Conservation (phyloP, 2,888 invertebrate species). For the Amorpha juglandis region DNA sequence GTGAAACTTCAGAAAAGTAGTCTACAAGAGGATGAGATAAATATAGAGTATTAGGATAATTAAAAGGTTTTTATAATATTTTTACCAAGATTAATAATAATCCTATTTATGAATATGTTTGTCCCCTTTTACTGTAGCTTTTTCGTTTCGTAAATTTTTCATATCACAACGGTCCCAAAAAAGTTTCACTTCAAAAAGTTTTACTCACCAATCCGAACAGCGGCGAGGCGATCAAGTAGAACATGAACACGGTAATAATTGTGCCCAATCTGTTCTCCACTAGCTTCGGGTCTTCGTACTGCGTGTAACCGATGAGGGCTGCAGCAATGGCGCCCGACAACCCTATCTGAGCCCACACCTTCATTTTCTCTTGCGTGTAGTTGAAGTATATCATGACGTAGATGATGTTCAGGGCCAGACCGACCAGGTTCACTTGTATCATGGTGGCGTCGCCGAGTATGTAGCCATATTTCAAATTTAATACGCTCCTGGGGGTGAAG, state of each 20-base stretch:
- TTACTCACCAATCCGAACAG: slow-evolving; percentile 87
- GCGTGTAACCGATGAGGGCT: slow-evolving; percentile 86
- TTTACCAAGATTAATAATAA: no score
- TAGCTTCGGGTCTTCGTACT: slow-evolving; percentile 86
- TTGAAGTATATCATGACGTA: slow-evolving; percentile 88
- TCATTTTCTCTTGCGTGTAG: slow-evolving; percentile 83
- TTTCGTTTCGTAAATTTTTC: no score
- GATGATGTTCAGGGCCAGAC: slow-evolving; percentile 86
- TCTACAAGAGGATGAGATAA: no score
- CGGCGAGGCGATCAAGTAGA: slow-evolving; percentile 88
- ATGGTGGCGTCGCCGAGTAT: slow-evolving; percentile 90
- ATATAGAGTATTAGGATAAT: no score
- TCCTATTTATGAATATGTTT: no score
- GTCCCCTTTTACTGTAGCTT: no score
- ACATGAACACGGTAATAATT: slow-evolving; percentile 87
- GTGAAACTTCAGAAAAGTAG: no score
- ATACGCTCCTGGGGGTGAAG: slow-evolving; percentile 84
- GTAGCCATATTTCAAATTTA: slow-evolving; percentile 90
- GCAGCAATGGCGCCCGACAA: slow-evolving; percentile 83
- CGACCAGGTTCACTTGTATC: slow-evolving; percentile 91
- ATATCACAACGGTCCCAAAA: no score
- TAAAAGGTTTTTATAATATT: no score
- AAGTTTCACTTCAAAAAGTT: slow-evolving; percentile 20
- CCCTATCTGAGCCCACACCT: slow-evolving; percentile 83
- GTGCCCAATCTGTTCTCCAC: slow-evolving; percentile 89